A percentile compares a stretch with the other conserved stretches of the same genome.
Evolutionary conservation across 2,888 invertebrate genomes (phyloP).

Genomic region (Spialia ferax): DNA sequence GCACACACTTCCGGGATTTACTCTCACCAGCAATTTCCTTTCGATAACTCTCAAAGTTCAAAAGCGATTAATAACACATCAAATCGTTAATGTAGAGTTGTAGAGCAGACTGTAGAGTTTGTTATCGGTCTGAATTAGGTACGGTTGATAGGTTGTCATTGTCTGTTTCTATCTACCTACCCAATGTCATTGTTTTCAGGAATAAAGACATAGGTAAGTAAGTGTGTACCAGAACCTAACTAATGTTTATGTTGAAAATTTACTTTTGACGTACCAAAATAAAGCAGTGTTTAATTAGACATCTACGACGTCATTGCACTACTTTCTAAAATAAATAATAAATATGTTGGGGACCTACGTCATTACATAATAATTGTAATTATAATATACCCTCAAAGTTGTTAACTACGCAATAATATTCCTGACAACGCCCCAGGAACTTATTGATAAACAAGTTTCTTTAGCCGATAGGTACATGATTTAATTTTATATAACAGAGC

Average conservation of each 20-base stretch:
- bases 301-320: not conserved
- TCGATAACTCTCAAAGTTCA: slow-evolving; percentile 12
- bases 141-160: no score
- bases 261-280: not conserved
- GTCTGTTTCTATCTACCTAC: not conserved
- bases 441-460: slow-evolving; percentile 82
- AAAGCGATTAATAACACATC: not conserved
- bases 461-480: slow-evolving; percentile 76
- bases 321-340: not conserved
- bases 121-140: not conserved
- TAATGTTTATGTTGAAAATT: not conserved
- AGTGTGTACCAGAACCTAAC: no score
- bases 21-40: slow-evolving; percentile 37
- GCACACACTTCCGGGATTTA: slow-evolving; percentile 63
- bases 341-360: not conserved
- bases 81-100: not conserved
- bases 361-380: not conserved
- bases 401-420: slow-evolving; percentile 39
- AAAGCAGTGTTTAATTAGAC: not conserved
- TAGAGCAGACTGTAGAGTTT: not conserved
- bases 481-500: slow-evolving; percentile 71
- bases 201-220: no score
- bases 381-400: slow-evolving; percentile 32
- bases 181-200: not conserved
- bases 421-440: slow-evolving; percentile 53